Evolutionary conservation across 1,140 invertebrate genomes (phyloP).

Genomic region (Samia ricini): DNA sequence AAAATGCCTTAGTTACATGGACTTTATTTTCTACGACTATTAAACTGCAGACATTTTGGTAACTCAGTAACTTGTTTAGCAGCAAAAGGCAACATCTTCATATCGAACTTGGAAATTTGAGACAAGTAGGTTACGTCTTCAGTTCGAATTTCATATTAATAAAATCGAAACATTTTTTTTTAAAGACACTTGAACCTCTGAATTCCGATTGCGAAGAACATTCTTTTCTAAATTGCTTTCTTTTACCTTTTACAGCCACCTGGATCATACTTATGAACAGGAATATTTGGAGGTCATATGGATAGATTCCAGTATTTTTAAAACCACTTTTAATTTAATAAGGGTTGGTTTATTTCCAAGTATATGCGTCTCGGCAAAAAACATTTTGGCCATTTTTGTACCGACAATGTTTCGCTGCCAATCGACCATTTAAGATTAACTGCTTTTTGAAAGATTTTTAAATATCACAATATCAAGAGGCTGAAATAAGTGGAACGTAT

Average conservation of each 20-base stretch:
- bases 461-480: too few relatives aligned
- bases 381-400: slow-evolving; percentile 7
- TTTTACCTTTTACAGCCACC: slow-evolving; percentile 11
- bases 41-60: background rate
- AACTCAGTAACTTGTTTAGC: background rate
- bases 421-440: slow-evolving; percentile 26
- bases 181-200: background rate
- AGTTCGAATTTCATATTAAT: background rate
- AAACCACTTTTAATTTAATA: slow-evolving; percentile 26
- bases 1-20: background rate
- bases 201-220: background rate
- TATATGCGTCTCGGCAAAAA: slow-evolving; percentile 9
- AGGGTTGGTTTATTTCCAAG: slow-evolving; percentile 17
- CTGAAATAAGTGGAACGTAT: too few relatives aligned
- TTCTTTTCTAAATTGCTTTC: background rate
- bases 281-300: slow-evolving; percentile 19
- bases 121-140: background rate
- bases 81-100: background rate
- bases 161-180: slow-evolving; percentile 3
- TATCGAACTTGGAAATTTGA: slow-evolving; percentile 1
- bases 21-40: background rate
- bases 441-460: slow-evolving; percentile 43
- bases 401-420: slow-evolving; percentile 34
- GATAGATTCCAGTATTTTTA: slow-evolving; percentile 28
- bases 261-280: slow-evolving; percentile 24